Evolutionary conservation across 37 sponge, comb jelly and placozoan species (phyloP).

Genomic region (Ianthella basta): DNA sequence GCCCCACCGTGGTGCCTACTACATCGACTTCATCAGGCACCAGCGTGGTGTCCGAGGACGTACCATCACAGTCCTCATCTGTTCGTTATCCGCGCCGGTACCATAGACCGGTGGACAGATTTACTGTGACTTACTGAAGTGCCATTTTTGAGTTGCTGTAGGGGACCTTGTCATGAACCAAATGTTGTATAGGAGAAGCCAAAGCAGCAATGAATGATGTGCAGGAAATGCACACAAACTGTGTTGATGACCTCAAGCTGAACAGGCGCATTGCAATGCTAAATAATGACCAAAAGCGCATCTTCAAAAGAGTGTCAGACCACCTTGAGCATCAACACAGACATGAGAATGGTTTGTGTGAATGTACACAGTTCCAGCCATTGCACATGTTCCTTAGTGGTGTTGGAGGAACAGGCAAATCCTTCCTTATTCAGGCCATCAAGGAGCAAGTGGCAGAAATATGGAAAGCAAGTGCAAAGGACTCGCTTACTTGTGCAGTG

Average conservation of each 20-base stretch:
- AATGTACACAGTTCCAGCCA: constrained; percentile 2
- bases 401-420: constrained; percentile 61
- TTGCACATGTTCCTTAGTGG: constrained; percentile 53
- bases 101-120: too few relatives aligned
- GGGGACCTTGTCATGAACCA: too few relatives aligned
- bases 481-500: too few relatives aligned
- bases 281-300: constrained; percentile 32
- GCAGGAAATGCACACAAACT: neutral
- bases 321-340: constrained; percentile 29
- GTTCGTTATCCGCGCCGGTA: too few relatives aligned
- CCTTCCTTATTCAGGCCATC: constrained; percentile 53
- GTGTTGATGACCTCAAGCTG: neutral
- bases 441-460: constrained; percentile 9
- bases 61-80: too few relatives aligned
- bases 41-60: too few relatives aligned
- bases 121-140: too few relatives aligned
- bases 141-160: too few relatives aligned
- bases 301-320: neutral
- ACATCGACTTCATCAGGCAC: too few relatives aligned
- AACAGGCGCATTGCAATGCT: constrained; percentile 31
- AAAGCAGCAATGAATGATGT: constrained; percentile 21
- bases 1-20: too few relatives aligned
- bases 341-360: neutral
- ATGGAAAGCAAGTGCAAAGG: too few relatives aligned
- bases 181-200: constrained; percentile 31